Evolutionary conservation across 2,888 invertebrate genomes (phyloP).

Genomic region (Trissolcus japonicus): DNA sequence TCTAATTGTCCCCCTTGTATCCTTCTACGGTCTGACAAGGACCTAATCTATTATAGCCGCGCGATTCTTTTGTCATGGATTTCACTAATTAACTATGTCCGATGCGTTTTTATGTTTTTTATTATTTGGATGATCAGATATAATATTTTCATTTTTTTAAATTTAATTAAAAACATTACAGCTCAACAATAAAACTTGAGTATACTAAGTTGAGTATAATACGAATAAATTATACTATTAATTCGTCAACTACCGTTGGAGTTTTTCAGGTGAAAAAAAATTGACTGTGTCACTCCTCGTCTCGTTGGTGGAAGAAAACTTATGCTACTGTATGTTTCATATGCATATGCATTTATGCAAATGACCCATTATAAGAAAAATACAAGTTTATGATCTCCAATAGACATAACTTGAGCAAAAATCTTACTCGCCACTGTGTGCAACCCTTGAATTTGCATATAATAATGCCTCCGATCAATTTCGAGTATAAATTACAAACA

Average conservation of each 20-base stretch:
- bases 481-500: no score
- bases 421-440: no score
- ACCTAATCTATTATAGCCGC: constrained; percentile 52
- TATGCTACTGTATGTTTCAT: constrained; percentile 2
- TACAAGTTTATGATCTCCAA: constrained; percentile 7
- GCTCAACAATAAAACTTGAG: no score
- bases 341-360: constrained; percentile 14
- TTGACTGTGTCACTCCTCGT: constrained; percentile 6
- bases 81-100: constrained; percentile 44
- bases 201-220: no score
- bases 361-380: neutral
- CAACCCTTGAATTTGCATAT: no score
- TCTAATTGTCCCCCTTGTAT: constrained; percentile 66
- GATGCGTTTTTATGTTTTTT: neutral
- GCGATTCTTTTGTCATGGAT: constrained; percentile 42
- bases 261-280: no score
- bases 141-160: no score
- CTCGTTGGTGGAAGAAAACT: constrained; percentile 2
- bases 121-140: constrained; percentile 7
- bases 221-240: no score
- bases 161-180: no score
- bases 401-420: neutral
- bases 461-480: no score
- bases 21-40: constrained; percentile 52
- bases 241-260: constrained; percentile 5